Evolutionary conservation across 2,888 invertebrate genomes (phyloP).

Genomic region (Tetrapedia diversipes): DNA sequence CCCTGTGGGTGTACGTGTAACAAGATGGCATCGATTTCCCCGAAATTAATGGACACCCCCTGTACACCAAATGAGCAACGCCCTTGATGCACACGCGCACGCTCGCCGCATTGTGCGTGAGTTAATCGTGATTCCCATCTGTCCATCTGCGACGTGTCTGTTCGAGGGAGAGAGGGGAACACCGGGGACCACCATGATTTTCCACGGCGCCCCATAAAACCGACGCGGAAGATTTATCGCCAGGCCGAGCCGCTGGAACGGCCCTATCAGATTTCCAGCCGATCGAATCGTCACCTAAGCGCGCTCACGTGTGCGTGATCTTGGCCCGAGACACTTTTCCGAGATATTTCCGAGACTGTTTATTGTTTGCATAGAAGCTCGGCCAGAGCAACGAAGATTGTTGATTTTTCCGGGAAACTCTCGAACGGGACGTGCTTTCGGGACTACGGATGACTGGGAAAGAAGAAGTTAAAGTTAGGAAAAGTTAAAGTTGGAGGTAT

Average conservation of each 20-base stretch:
- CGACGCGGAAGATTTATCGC: conserved; percentile 70
- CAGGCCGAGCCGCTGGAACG: conserved; percentile 16
- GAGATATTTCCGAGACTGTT: conserved; percentile 9
- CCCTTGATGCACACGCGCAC: conserved; percentile 63
- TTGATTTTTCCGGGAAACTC: conserved; percentile 30
- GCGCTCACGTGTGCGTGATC: not conserved
- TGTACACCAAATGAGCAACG: conserved; percentile 78
- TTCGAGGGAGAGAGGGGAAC: conserved; percentile 27
- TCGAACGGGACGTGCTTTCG: conserved; percentile 4
- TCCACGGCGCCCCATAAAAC: conserved; percentile 67
- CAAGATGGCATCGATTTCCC: conserved; percentile 72
- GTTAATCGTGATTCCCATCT: conserved; percentile 79
- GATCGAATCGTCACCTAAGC: conserved; percentile 41
- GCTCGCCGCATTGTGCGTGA: conserved; percentile 68
- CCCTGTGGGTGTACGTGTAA: conserved; percentile 37
- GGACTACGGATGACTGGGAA: not conserved
- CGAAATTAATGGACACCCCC: conserved; percentile 76
- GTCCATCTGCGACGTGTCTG: conserved; percentile 71
- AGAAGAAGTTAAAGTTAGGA: no score
- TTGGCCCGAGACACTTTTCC: not conserved
- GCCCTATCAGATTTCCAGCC: conserved; percentile 65
- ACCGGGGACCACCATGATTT: conserved; percentile 75
- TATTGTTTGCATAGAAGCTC: no score
- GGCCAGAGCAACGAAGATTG: conserved; percentile 10
- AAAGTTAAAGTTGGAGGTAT: conserved; percentile 27